Percentiles rank a stretch among this genome's conserved stretches.
Evolutionary conservation across 2,797 vertebrate genomes (phyloP).

Genomic region (Myotis planiceps): DNA sequence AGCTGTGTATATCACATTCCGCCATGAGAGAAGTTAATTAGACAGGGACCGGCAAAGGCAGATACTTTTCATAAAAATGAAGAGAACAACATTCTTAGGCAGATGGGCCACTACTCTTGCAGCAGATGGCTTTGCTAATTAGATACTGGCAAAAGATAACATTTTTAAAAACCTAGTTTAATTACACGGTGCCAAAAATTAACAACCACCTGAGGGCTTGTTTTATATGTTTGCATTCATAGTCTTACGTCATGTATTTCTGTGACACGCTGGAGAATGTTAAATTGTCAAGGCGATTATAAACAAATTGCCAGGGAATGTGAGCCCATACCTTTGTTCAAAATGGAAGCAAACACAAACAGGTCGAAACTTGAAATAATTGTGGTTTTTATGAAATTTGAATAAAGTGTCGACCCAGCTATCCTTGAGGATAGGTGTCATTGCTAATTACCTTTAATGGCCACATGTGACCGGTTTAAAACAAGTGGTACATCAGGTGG

Average conservation of each 20-base stretch:
- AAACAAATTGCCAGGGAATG: constrained; percentile 34
- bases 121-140: constrained; percentile 89
- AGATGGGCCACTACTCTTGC: constrained; percentile 85
- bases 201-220: constrained; percentile 81
- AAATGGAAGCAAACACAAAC: neutral
- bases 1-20: constrained; percentile 71
- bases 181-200: constrained; percentile 85
- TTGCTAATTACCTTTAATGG: constrained; percentile 3
- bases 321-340: neutral
- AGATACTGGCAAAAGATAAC: constrained; percentile 86
- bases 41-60: constrained; percentile 74
- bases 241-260: constrained; percentile 72
- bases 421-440: neutral
- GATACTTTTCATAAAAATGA: constrained; percentile 77
- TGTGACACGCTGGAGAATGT: constrained; percentile 57
- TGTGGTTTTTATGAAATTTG: neutral
- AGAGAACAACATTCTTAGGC: constrained; percentile 82
- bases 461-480: neutral
- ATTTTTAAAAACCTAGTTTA: constrained; percentile 84
- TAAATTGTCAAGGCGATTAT: constrained; percentile 52
- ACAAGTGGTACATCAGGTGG: neutral
- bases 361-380: neutral
- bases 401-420: constrained; percentile 33
- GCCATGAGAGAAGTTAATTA: constrained; percentile 80
- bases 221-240: constrained; percentile 80